Evolutionary conservation across 2,888 invertebrate species (phyloP).

Genomic region (Xylota sylvarum): DNA sequence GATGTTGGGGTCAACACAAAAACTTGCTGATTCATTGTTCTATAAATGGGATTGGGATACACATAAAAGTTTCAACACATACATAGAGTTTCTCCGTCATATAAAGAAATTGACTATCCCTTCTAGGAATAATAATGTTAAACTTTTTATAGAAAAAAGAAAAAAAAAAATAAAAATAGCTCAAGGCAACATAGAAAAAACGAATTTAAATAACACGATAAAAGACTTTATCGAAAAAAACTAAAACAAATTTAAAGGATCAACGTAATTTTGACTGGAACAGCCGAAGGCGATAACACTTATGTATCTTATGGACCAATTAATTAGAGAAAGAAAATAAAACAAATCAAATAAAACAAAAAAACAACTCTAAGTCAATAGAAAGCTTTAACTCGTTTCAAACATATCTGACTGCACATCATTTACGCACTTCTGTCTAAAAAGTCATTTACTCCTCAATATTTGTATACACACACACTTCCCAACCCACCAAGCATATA

Average conservation of each 20-base stretch:
- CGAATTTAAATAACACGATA: not conserved
- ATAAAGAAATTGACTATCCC: not conserved
- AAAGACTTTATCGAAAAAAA: not conserved
- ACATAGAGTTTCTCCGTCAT: not conserved
- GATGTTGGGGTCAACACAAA: slow-evolving; percentile 26
- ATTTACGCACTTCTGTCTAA: slow-evolving; percentile 60
- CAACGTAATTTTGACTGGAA: not conserved
- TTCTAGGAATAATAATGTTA: not conserved
- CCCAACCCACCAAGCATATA: slow-evolving; percentile 21
- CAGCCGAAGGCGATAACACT: slow-evolving; percentile 8
- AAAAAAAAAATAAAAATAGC: slow-evolving; percentile 23
- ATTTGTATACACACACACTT: slow-evolving; percentile 28
- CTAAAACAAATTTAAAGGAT: not conserved
- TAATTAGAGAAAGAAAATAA: slow-evolving; percentile 11
- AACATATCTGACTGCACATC: slow-evolving; percentile 75
- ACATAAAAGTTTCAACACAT: not conserved
- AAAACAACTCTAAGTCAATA: slow-evolving; percentile 53
- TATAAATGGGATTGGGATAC: not conserved
- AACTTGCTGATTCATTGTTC: not conserved
- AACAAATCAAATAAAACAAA: slow-evolving; percentile 17
- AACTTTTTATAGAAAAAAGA: not conserved
- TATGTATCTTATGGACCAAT: slow-evolving; percentile 59
- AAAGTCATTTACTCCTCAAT: slow-evolving; percentile 27
- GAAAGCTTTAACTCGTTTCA: slow-evolving; percentile 61
- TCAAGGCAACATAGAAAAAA: not conserved